phyloP scores from a whole-genome alignment of 2,797 vertebrate species.

The Bothrops alternatus region DNA sequence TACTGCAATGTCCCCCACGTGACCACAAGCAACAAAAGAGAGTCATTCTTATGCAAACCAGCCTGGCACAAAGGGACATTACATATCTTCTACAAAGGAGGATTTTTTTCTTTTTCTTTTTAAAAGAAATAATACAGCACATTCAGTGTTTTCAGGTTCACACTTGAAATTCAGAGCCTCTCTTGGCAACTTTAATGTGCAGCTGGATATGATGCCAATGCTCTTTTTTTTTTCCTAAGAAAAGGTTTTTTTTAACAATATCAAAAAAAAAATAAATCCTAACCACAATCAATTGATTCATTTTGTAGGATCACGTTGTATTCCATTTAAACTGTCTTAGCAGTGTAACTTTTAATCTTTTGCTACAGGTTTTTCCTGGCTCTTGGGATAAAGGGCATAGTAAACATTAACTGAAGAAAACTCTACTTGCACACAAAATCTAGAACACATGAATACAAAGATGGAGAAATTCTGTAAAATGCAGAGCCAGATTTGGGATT shows the following conservation, averaged over 20 bases:
- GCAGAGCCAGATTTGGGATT: neutral
- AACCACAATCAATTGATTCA: constrained; percentile 63
- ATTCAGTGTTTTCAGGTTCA: constrained; percentile 66
- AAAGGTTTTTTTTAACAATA: neutral
- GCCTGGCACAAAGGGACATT: constrained; percentile 77
- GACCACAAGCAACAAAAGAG: constrained; percentile 76
- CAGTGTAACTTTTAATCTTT: constrained; percentile 54
- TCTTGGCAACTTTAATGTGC: constrained; percentile 69
- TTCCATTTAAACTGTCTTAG: constrained; percentile 39
- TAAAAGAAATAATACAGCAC: constrained; percentile 61
- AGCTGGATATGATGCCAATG: constrained; percentile 58
- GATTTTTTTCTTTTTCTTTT: constrained; percentile 59
- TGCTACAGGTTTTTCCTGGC: constrained; percentile 32
- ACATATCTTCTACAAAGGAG: constrained; percentile 83
- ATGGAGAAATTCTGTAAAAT: neutral
- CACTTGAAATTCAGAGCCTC: constrained; percentile 64
- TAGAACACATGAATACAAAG: constrained; percentile 8
- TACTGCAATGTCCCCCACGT: constrained; percentile 73
- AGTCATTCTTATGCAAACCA: constrained; percentile 88
- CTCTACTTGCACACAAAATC: constrained; percentile 35
- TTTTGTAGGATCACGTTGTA: constrained; percentile 49
- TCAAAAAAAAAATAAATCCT: constrained; percentile 22
- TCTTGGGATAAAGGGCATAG: constrained; percentile 45
- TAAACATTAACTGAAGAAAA: constrained; percentile 37
- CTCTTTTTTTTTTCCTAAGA: neutral